Conservation (phyloP, 1,140 invertebrate species). For the Pogonomyrmex californicus region DNA sequence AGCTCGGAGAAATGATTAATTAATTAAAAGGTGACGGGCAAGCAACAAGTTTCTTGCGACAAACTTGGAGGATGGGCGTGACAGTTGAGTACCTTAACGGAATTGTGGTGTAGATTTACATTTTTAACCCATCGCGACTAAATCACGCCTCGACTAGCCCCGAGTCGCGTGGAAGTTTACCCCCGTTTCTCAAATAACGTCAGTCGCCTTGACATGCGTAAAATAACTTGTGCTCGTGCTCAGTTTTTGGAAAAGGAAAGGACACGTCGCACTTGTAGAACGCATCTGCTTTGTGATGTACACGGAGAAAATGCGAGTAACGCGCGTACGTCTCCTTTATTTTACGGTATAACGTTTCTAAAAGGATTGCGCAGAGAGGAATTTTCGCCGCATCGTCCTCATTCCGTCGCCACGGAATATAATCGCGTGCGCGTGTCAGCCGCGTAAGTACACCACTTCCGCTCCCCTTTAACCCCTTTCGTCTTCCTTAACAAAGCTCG, state of each 20-base stretch:
- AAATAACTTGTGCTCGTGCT: slow-evolving; percentile 6
- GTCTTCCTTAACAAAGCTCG: neutral
- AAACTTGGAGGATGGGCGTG: neutral
- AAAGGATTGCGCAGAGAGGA: neutral
- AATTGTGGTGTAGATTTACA: slow-evolving; percentile 25
- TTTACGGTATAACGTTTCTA: slow-evolving; percentile 30
- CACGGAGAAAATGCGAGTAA: neutral
- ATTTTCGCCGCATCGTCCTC: slow-evolving; percentile 12
- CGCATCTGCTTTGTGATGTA: neutral
- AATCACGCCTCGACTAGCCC: neutral
- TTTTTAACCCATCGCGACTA: slow-evolving; percentile 32
- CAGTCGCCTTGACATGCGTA: slow-evolving; percentile 11
- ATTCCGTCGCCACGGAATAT: neutral
- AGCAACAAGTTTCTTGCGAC: slow-evolving; percentile 55
- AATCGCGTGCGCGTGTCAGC: neutral
- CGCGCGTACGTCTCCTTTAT: neutral
- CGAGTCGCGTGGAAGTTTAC: neutral
- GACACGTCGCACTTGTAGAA: neutral
- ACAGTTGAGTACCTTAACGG: slow-evolving; percentile 17
- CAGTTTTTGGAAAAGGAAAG: neutral
- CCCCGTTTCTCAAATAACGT: neutral
- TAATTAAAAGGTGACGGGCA: slow-evolving; percentile 40
- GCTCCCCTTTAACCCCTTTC: neutral
- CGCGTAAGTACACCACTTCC: neutral
- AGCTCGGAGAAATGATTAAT: slow-evolving; percentile 36